Percentiles rank a stretch among this genome's conserved stretches.
These are phyloP conservation scores for Danio jaintianensis DNA, from an alignment of 2,797 vertebrate genomes.

Conservation along the genomic window DNA sequence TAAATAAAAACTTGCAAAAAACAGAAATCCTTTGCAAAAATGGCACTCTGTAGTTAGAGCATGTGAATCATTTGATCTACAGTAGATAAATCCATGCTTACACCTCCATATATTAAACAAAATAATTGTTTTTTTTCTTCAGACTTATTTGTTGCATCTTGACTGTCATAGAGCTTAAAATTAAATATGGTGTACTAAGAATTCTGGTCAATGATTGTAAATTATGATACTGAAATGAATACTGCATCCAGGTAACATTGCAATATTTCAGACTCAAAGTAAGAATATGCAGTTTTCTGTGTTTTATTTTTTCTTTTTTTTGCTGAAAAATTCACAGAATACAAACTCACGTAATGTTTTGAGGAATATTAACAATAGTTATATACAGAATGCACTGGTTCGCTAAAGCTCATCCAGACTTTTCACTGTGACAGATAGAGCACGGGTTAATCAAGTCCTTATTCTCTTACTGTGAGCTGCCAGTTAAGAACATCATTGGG, in stretches of 20 bases:
- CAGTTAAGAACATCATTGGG: slow-evolving; percentile 49
- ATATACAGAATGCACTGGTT: slow-evolving; percentile 39
- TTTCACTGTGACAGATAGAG: slow-evolving; percentile 33
- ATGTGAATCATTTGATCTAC: not conserved
- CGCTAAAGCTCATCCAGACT: slow-evolving; percentile 21
- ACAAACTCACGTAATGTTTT: slow-evolving; percentile 18
- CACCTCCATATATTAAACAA: not conserved
- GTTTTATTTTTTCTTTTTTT: slow-evolving; percentile 1
- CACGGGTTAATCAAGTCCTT: slow-evolving; percentile 25
- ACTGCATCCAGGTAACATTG: not conserved
- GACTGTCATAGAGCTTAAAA: not conserved
- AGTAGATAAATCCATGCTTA: not conserved
- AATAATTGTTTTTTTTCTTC: not conserved
- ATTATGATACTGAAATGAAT: not conserved
- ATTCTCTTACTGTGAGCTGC: slow-evolving; percentile 26
- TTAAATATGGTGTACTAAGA: no score
- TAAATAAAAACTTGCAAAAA: no score
- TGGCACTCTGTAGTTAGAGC: no score
- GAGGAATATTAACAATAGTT: slow-evolving; percentile 42
- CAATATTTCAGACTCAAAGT: not conserved
- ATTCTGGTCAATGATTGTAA: no score
- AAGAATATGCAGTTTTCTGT: not conserved
- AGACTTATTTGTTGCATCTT: not conserved
- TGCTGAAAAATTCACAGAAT: slow-evolving; percentile 8
- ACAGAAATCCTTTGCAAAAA: no score